Conservation (phyloP, 2,888 invertebrate species). For the Galeruca laticollis region DNA sequence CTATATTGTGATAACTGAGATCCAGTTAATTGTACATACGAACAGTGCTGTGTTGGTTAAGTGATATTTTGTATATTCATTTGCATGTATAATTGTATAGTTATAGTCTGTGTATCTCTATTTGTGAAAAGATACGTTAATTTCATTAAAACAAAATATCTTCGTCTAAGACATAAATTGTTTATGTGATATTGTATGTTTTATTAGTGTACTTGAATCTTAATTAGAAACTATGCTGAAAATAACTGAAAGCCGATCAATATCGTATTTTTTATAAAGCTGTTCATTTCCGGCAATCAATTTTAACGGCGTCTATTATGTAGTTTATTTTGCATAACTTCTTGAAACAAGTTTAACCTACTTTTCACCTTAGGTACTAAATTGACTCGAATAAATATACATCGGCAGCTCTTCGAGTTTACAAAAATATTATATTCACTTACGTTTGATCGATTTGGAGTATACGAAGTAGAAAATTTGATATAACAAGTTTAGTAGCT, state of each 20-base stretch:
- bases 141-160: too few species aligned
- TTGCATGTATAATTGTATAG: too few species aligned
- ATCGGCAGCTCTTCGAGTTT: not conserved
- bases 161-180: too few species aligned
- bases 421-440: not conserved
- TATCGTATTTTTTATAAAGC: not conserved
- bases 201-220: not conserved
- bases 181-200: too few species aligned
- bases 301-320: not conserved
- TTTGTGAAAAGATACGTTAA: too few species aligned
- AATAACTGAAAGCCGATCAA: not conserved
- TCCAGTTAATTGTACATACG: too few species aligned
- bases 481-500: not conserved
- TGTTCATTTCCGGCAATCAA: not conserved
- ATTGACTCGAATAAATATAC: not conserved
- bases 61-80: too few species aligned
- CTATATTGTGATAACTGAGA: too few species aligned
- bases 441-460: not conserved
- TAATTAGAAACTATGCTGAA: not conserved
- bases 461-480: not conserved
- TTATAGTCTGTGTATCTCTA: too few species aligned
- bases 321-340: conserved; percentile 4
- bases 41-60: too few species aligned
- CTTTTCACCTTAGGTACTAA: not conserved
- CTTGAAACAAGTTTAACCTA: conserved; percentile 1